Evolutionary conservation across 23 tunicate species (phyloP).

Genomic region (Ciona savignyi): DNA sequence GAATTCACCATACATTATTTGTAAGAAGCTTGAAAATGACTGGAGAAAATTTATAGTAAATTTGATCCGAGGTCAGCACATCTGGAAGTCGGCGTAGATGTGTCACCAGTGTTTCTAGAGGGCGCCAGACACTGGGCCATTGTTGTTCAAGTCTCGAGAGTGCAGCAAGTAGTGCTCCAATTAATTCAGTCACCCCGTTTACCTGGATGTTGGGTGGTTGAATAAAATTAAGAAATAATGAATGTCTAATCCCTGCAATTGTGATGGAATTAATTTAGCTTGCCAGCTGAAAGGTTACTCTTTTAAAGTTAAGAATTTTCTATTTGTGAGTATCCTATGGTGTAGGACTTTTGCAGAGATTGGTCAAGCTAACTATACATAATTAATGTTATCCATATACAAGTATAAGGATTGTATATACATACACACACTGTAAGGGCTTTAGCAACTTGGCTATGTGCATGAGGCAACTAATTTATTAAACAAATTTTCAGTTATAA

Average conservation of each 20-base stretch:
- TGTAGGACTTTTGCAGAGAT: too few relatives aligned
- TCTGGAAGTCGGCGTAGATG: conserved; percentile 73
- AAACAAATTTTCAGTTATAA: too few relatives aligned
- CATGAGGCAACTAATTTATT: too few relatives aligned
- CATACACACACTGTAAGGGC: too few relatives aligned
- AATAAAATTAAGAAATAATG: background rate
- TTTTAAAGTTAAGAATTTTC: background rate
- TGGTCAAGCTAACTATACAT: too few relatives aligned
- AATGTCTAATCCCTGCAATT: background rate
- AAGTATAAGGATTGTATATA: too few relatives aligned
- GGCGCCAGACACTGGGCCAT: conserved; percentile 75
- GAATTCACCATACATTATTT: conserved; percentile 51
- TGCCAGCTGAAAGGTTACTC: background rate
- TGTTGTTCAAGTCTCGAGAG: conserved; percentile 52
- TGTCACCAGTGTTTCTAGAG: conserved; percentile 52
- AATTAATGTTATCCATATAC: too few relatives aligned
- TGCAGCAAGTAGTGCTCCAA: conserved; percentile 40
- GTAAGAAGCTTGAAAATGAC: conserved; percentile 67
- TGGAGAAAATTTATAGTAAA: conserved; percentile 74
- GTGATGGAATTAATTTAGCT: background rate
- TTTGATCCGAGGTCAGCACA: conserved; percentile 71
- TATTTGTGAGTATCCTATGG: background rate
- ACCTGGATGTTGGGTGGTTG: too few relatives aligned
- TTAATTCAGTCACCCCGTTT: conserved; percentile 43
- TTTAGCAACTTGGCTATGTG: too few relatives aligned